Base-by-base conservation (phyloP, 1,140 invertebrate genomes). In the Belonocnema kinseyi region DNA sequence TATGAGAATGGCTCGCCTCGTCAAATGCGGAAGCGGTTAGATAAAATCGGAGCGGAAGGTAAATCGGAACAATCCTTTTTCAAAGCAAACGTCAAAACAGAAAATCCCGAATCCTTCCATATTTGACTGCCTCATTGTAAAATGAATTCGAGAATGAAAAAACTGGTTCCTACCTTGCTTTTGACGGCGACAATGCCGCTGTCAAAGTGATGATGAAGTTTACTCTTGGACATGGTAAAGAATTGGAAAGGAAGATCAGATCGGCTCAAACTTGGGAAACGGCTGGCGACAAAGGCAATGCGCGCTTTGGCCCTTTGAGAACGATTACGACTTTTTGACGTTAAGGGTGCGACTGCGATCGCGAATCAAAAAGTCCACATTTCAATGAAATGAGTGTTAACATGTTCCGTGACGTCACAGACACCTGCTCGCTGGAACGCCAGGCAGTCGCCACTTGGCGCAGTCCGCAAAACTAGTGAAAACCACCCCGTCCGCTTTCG, bases 171-270 rank as follows among this genome's bases (percentile, higher is more conserved):
- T 90, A 95, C 94, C 92, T 95, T 95, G 90, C 94, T 95, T 90
- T 95, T 95, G 75, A 95, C 93, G 91, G 94, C 93, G 80, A 95
- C 93, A 88, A 93, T 93, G 88, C 92, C 92, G 86, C 92, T 93
- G 89, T 94, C 93, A 85, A 93, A 90, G 82, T 92, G 91, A 88
- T 92, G 92, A 77, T 94, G 93, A 81, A 94, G 93, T 92, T 94
- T 94, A 84, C 93, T 94, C 87, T 94, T 95, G 80, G 94, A 95
- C 94, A 95, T 95, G 77, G 79, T 87, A 78, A 33, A 33, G 53
- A 61, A 61, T 61, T 66, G 26, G 26, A 66, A 66, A 66, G 26
- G 13, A 13, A 66, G 26, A 40, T n/a, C 53, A 19, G 16, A 40
- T n/a, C 53, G n/a, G 16, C 14, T 26, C 21, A 5, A 40, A 13